These are phyloP conservation scores for Apistogramma diplotaenia DNA, from an alignment of 2,113 vertebrate genomes.

Conservation along the genomic window DNA sequence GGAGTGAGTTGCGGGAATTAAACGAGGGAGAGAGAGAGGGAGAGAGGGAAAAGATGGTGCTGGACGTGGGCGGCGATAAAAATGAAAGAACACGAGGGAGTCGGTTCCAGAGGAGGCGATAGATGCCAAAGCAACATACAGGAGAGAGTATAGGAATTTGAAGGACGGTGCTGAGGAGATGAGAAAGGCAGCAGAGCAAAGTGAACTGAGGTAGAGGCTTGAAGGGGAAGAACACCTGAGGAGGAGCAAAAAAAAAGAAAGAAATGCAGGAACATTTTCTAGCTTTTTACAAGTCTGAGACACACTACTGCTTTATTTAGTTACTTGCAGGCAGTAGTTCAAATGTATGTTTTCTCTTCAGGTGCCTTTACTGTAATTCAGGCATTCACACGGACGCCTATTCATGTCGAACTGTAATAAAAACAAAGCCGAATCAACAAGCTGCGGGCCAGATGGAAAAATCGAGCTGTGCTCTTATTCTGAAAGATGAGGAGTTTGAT, in stretches of 20 bases:
- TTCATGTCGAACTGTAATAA: background rate
- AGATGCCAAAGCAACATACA: conserved; percentile 23
- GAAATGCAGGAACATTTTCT: background rate
- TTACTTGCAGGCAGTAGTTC: background rate
- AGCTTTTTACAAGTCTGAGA: background rate
- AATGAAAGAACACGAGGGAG: conserved; percentile 21
- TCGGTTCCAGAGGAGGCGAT: conserved; percentile 13
- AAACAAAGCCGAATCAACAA: background rate
- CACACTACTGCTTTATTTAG: background rate
- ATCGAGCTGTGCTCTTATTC: background rate
- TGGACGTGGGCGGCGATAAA: conserved; percentile 24
- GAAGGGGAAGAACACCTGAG: background rate
- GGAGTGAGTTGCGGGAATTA: conserved; percentile 3
- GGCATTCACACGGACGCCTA: no score
- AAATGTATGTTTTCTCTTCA: background rate
- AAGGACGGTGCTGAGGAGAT: conserved; percentile 17
- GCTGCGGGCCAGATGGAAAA: background rate
- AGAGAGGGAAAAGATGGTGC: conserved; percentile 3
- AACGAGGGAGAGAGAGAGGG: background rate
- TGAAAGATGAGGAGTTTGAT: background rate
- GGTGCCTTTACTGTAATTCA: background rate
- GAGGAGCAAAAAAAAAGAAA: background rate
- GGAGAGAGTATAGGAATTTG: conserved; percentile 26
- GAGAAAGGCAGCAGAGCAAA: conserved; percentile 8
- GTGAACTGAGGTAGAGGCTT: conserved; percentile 7